Evolutionary conservation across 2,113 vertebrate species (phyloP).

Genomic region (Trinectes maculatus): DNA sequence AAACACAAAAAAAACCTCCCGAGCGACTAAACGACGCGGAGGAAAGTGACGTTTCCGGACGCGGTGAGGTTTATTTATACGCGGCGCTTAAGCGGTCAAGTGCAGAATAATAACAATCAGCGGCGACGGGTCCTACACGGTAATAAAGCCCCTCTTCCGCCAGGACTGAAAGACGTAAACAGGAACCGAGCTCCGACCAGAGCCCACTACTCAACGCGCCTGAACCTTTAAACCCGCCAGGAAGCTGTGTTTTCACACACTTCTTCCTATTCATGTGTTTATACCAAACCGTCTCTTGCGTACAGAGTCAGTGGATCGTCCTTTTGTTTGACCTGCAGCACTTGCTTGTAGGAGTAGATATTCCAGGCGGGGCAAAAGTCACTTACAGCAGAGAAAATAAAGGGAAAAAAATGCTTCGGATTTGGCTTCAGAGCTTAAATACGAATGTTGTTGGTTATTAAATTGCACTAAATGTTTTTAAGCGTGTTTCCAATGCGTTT

Average conservation of each 20-base stretch:
- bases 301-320: background rate
- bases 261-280: constrained; percentile 5
- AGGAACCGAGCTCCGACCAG: constrained; percentile 65
- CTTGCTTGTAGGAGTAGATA: constrained; percentile 26
- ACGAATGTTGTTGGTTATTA: background rate
- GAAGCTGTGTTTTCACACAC: constrained; percentile 12
- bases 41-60: constrained; percentile 16
- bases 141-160: constrained; percentile 71
- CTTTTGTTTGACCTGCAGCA: constrained; percentile 24
- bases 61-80: background rate
- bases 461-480: background rate
- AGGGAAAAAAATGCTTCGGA: background rate
- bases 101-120: too few relatives aligned
- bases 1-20: constrained; percentile 9
- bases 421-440: background rate
- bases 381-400: constrained; percentile 21
- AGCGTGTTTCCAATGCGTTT: too few relatives aligned
- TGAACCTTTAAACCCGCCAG: constrained; percentile 71
- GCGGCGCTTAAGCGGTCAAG: constrained; percentile 64
- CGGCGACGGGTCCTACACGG: constrained; percentile 67
- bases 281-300: background rate
- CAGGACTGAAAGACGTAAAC: constrained; percentile 66
- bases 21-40: constrained; percentile 3
- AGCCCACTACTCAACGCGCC: constrained; percentile 54
- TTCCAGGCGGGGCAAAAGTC: constrained; percentile 54